Evolutionary conservation across 2,797 vertebrate genomes (phyloP), one percentile per base, ranked within the genome.

Genomic region (Otolemur crassicaudatus): DNA sequence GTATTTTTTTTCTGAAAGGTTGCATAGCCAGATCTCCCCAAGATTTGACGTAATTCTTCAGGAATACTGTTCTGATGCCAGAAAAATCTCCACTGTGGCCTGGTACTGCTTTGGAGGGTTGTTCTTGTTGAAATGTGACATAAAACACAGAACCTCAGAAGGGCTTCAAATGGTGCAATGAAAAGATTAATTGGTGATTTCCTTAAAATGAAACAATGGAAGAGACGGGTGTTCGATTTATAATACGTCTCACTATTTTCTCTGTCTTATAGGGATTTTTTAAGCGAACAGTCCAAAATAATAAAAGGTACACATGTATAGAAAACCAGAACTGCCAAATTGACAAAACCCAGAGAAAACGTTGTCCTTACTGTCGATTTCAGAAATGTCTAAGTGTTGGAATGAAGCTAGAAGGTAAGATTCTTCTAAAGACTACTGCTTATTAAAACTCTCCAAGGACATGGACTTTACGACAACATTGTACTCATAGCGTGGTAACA

Each of bases 291-390:
- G 99, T 99, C 98, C 99, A 99, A 99, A 99, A 99, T 99, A 99
- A 99, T 98, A 99, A 99, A 98, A 99, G 99, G 99, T 99, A 99
- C 99, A 99, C 99, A 25, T 99, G 99, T 97, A 99, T 99, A 99
- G 99, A 99, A 99, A 99, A 99, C 98, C 99, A 99, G 99, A 99
- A 99, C 98, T 99, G 99, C 98, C 99, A 99, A 98, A 99, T 99
- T 98, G 99, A 99, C 99, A 99, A 99, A 98, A 99, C 99, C 58
- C 99, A 99, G 98, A 99, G 99, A 98, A 99, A 99, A 96, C 99
- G 99, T 87, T 99, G 99, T 97, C 99, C 99, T 31, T 99, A 99
- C 99, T 99, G 99, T 98, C 99, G 99, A 96, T 99, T 99, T 98
- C 99, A 99, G 93, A 99, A 99, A 98, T 99, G 99, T 98, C 99